Conservation (phyloP, 2,888 invertebrate genomes). For the Cephus pygmeus region DNA sequence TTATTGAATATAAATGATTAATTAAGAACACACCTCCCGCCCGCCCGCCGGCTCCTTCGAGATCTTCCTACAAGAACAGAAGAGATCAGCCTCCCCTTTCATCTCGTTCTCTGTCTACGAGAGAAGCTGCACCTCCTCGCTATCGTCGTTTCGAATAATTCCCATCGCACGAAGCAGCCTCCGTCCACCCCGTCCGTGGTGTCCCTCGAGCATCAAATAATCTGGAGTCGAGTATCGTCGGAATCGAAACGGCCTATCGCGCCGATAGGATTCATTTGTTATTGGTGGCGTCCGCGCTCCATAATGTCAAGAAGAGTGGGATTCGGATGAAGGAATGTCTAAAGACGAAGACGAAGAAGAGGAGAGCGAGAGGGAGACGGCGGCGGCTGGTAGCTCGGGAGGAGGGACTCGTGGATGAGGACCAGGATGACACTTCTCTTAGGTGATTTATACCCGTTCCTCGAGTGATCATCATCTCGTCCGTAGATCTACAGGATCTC, state of each 20-base stretch:
- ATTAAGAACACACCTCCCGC: constrained; percentile 49
- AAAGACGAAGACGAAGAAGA: constrained; percentile 28
- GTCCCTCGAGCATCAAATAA: too few species aligned
- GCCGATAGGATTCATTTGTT: constrained; percentile 10
- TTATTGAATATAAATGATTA: constrained; percentile 55
- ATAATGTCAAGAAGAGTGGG: constrained; percentile 49
- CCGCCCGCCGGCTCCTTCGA: constrained; percentile 38
- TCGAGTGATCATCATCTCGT: constrained; percentile 60
- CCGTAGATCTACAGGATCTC: constrained; percentile 59
- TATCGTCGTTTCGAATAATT: too few species aligned
- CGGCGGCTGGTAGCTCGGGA: neutral
- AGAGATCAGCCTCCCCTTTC: too few species aligned
- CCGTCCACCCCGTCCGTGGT: too few species aligned
- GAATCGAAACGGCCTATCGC: constrained; percentile 10
- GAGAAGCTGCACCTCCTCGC: too few species aligned
- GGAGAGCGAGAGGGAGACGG: neutral
- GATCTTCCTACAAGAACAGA: constrained; percentile 11
- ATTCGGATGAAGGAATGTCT: constrained; percentile 59
- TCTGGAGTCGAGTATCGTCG: neutral
- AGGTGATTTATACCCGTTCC: constrained; percentile 59
- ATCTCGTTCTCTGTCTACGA: too few species aligned
- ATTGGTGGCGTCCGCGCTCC: constrained; percentile 14
- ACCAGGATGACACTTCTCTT: constrained; percentile 58
- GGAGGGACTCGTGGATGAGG: constrained; percentile 1
- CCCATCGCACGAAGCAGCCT: too few species aligned